These are phyloP conservation scores for Aurelia aurita DNA, from an alignment of 30 jellyfish, hydroid and myxozoan genomes.

Conservation along the genomic window DNA sequence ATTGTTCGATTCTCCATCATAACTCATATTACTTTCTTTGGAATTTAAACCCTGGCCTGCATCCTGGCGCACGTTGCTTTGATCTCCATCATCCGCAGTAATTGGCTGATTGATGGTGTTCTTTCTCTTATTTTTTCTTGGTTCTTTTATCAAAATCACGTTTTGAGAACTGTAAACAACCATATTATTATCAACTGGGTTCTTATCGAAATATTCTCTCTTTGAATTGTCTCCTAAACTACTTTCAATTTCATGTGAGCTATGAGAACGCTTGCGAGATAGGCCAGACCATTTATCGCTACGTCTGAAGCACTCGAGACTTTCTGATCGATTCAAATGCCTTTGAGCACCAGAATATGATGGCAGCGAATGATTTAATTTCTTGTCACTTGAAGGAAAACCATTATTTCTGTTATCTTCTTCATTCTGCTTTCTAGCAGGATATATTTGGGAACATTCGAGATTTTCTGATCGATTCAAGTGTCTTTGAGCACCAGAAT, in stretches of 20 bases:
- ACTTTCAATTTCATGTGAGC: neutral
- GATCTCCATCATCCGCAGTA: neutral
- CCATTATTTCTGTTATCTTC: too few species aligned
- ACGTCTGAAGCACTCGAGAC: neutral
- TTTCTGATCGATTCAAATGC: neutral
- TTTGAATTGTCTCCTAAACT: neutral
- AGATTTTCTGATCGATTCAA: neutral
- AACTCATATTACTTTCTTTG: neutral
- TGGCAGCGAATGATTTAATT: too few species aligned
- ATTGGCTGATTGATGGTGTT: neutral
- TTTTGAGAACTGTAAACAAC: constrained; percentile 27
- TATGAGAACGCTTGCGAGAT: too few species aligned
- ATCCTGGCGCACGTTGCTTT: neutral
- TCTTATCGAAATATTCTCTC: neutral
- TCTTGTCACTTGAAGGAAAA: too few species aligned
- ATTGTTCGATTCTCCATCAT: neutral
- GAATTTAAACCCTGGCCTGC: neutral
- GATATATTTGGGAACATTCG: neutral
- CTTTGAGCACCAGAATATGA: too few species aligned
- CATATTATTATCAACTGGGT: neutral
- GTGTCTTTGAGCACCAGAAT: too few species aligned
- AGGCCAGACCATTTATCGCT: neutral
- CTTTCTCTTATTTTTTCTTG: neutral
- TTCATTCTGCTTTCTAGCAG: too few species aligned
- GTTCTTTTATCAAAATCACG: constrained; percentile 22